A percentile compares a stretch with the other conserved stretches of the same genome.
These are phyloP conservation scores for Tenebrio molitor DNA, from an alignment of 1,140 invertebrate species.

Conservation along the genomic window DNA sequence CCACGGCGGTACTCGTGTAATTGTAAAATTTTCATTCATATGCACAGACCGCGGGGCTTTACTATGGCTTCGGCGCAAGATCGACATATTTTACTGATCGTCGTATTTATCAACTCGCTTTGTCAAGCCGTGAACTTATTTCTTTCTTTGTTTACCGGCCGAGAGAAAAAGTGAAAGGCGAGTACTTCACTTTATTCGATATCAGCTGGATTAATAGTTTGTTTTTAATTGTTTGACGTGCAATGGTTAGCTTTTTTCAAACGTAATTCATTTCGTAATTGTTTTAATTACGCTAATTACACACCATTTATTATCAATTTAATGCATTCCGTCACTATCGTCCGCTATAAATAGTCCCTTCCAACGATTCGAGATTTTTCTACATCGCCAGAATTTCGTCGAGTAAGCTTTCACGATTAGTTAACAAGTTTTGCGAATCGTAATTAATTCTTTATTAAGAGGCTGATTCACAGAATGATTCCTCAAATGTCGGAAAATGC, in stretches of 20 bases:
- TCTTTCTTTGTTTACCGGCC: conserved; percentile 33
- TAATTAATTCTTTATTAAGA: too few species aligned
- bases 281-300: conserved; percentile 23
- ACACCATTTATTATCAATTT: neutral
- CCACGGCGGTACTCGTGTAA: conserved; percentile 39
- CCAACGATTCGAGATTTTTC: neutral
- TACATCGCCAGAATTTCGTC: too few species aligned
- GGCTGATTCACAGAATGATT: too few species aligned
- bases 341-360: conserved; percentile 2
- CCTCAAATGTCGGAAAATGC: too few species aligned
- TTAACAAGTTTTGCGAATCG: too few species aligned
- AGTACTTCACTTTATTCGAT: conserved; percentile 33
- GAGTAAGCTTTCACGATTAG: too few species aligned
- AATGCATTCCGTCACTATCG: conserved; percentile 2
- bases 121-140: conserved; percentile 21
- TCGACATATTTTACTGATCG: conserved; percentile 12
- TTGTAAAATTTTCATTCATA: conserved; percentile 59
- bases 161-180: conserved; percentile 49
- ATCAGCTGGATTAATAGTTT: conserved; percentile 29
- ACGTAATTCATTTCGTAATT: conserved; percentile 18
- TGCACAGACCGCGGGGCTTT: conserved; percentile 4
- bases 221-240: conserved; percentile 28
- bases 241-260: neutral
- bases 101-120: too few species aligned
- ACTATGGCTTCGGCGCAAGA: neutral